phyloP scores from a whole-genome alignment of 2,888 invertebrate species.

The Muscina levida region DNA sequence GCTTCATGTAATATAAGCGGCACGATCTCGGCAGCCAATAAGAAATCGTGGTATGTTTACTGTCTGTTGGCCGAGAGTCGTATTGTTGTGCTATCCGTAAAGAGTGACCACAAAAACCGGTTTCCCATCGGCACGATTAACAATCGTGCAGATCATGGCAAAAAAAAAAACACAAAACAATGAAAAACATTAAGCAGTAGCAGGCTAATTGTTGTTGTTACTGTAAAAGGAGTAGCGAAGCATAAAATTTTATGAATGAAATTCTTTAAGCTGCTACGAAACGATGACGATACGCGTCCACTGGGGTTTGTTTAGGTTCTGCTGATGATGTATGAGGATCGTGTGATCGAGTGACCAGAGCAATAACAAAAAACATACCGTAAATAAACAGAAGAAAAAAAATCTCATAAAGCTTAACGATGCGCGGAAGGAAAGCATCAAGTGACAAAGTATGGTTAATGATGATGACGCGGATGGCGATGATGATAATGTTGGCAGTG shows the following conservation, averaged over 20 bases:
- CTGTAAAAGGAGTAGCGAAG: conserved; percentile 54
- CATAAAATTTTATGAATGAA: conserved; percentile 67
- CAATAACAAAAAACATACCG: conserved; percentile 47
- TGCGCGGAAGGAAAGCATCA: conserved; percentile 45
- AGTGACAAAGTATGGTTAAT: conserved; percentile 55
- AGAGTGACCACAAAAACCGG: conserved; percentile 54
- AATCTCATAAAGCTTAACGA: conserved; percentile 35
- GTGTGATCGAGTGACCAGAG: conserved; percentile 48
- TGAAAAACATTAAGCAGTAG: too few species aligned
- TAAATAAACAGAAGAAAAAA: conserved; percentile 35
- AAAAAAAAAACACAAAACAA: too few species aligned
- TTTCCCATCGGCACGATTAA: conserved; percentile 20
- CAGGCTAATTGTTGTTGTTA: conserved; percentile 10
- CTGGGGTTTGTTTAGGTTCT: not conserved
- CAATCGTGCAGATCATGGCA: conserved; percentile 1
- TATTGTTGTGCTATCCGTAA: not conserved
- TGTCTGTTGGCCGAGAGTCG: conserved; percentile 20
- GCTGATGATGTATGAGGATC: conserved; percentile 28
- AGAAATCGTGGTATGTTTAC: conserved; percentile 55
- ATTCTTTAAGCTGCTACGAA: conserved; percentile 47
- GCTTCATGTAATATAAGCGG: conserved; percentile 36
- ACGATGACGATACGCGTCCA: not conserved
- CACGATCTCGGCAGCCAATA: conserved; percentile 58
- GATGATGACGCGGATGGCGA: conserved; percentile 14
- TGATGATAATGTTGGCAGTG: conserved; percentile 2